Percentiles rank a stretch among this genome's conserved stretches.
These are phyloP conservation scores for Gobiocypris rarus DNA, from an alignment of 2,113 vertebrate species.

Conservation along the genomic window DNA sequence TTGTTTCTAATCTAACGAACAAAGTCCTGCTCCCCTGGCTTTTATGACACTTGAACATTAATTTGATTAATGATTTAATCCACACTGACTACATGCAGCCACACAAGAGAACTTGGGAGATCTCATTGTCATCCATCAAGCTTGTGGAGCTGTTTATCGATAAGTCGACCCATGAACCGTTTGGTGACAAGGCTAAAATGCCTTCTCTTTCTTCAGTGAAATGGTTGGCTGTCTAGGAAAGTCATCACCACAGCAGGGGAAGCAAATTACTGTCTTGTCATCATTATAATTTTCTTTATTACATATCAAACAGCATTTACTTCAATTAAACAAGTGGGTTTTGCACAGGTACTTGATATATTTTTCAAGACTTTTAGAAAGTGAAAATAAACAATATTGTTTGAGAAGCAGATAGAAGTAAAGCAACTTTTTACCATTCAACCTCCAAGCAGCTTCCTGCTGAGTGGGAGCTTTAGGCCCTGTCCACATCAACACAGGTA, in stretches of 20 bases:
- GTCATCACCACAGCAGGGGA: constrained; percentile 2
- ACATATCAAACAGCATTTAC: constrained; percentile 43
- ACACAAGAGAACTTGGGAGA: constrained; percentile 40
- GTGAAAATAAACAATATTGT: neutral
- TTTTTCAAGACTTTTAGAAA: constrained; percentile 11
- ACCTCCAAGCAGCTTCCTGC: neutral
- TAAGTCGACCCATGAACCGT: neutral
- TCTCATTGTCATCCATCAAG: constrained; percentile 51
- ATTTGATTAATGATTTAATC: constrained; percentile 65
- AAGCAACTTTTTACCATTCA: neutral
- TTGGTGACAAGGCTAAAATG: constrained; percentile 42
- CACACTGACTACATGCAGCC: constrained; percentile 52
- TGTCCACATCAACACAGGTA: no score
- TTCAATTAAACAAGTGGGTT: constrained; percentile 46
- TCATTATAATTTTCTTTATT: constrained; percentile 17
- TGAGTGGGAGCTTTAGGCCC: neutral
- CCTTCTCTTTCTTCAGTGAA: constrained; percentile 13
- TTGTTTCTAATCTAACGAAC: constrained; percentile 51
- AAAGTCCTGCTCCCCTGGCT: constrained; percentile 44
- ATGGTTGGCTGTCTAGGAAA: constrained; percentile 19
- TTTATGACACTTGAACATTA: constrained; percentile 53
- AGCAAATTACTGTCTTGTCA: constrained; percentile 41
- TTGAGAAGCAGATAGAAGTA: constrained; percentile 1
- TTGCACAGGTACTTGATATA: neutral
- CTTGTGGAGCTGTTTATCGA: constrained; percentile 43